These are phyloP conservation scores for Knipowitschia caucasica DNA, from an alignment of 2,797 vertebrate species.

Conservation along the genomic window DNA sequence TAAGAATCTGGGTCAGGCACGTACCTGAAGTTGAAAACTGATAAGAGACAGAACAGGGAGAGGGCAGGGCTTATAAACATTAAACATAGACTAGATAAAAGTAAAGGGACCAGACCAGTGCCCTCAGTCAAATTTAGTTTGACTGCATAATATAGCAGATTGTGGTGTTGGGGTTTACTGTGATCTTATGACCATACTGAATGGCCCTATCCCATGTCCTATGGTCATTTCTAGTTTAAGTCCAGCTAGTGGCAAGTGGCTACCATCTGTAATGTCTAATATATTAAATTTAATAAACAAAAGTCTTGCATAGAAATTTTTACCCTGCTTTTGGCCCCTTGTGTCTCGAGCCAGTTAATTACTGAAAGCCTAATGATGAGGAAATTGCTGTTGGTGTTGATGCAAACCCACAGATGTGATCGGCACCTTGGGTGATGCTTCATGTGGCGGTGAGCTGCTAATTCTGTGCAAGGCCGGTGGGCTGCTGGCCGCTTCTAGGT, in stretches of 20 bases:
- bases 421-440: constrained; percentile 19
- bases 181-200: no score
- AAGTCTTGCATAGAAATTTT: not conserved
- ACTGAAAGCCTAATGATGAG: not conserved
- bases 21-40: constrained; percentile 8
- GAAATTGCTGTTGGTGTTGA: no score
- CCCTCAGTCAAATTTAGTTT: constrained; percentile 22
- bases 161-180: no score
- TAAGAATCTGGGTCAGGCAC: not conserved
- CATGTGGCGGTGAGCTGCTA: constrained; percentile 29
- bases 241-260: no score
- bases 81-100: constrained; percentile 22
- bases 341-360: not conserved
- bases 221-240: no score
- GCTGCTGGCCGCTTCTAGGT: constrained; percentile 36
- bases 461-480: constrained; percentile 43
- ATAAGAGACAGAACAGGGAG: constrained; percentile 6
- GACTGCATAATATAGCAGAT: no score
- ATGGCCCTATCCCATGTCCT: no score
- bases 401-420: constrained; percentile 18
- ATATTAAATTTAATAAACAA: not conserved
- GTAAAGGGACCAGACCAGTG: constrained; percentile 9
- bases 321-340: not conserved
- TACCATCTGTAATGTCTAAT: not conserved
- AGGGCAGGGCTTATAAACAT: constrained; percentile 30